phyloP scores from a whole-genome alignment of 2,888 invertebrate species.

The Silvanus unidentatus region DNA sequence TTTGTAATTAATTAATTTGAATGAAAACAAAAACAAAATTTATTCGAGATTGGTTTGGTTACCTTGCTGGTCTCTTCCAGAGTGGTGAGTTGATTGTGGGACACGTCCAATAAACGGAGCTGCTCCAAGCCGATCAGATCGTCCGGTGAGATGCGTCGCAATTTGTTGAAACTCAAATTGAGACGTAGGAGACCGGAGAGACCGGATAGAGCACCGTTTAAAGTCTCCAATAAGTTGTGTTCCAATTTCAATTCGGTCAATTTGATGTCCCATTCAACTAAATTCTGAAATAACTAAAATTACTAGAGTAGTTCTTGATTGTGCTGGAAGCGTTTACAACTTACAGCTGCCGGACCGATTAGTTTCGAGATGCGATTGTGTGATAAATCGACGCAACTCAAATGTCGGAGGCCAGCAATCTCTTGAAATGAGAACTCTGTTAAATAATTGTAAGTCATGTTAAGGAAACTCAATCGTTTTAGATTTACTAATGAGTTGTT shows the following conservation, averaged over 20 bases:
- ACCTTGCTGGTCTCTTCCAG: conserved; percentile 81
- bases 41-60: no score
- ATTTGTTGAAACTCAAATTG: conserved; percentile 68
- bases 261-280: conserved; percentile 70
- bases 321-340: conserved; percentile 18
- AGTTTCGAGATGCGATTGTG: conserved; percentile 66
- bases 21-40: neutral
- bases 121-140: conserved; percentile 74
- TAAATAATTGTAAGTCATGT: conserved; percentile 70
- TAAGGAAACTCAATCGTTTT: conserved; percentile 60
- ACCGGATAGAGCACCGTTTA: conserved; percentile 72
- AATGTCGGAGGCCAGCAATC: conserved; percentile 64
- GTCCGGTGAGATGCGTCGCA: conserved; percentile 68
- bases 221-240: conserved; percentile 63
- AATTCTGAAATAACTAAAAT: conserved; percentile 52
- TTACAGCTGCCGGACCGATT: conserved; percentile 61
- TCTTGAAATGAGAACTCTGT: conserved; percentile 75
- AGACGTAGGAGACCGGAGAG: conserved; percentile 66
- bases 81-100: conserved; percentile 69
- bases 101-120: conserved; percentile 68
- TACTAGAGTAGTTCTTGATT: neutral
- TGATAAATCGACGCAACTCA: conserved; percentile 71
- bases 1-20: neutral
- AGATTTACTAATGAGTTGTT: conserved; percentile 69
- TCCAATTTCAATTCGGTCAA: conserved; percentile 68